These are phyloP conservation scores for Aporophyla nigra DNA, from an alignment of 2,888 invertebrate species.

Conservation along the genomic window DNA sequence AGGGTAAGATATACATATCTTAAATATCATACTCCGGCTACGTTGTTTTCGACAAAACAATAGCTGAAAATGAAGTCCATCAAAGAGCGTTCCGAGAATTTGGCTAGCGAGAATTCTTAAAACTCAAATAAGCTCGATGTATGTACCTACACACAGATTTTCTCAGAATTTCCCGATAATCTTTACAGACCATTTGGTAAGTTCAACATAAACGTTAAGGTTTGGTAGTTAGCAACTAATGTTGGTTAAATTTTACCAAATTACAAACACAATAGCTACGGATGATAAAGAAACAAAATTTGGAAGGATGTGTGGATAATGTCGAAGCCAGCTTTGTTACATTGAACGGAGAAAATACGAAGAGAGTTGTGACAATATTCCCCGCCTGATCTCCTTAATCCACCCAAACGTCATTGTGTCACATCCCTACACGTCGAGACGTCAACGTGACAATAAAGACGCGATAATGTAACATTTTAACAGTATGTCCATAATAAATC, in stretches of 20 bases:
- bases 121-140: neutral
- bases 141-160: neutral
- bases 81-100: slow-evolving; percentile 8
- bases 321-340: neutral
- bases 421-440: neutral
- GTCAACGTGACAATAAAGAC: slow-evolving; percentile 16
- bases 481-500: slow-evolving; percentile 34
- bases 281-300: slow-evolving; percentile 1
- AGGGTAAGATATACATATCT: neutral
- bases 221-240: neutral
- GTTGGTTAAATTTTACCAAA: neutral
- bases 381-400: slow-evolving; percentile 1
- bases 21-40: neutral
- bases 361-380: slow-evolving; percentile 5
- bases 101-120: slow-evolving; percentile 10
- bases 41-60: slow-evolving; percentile 14
- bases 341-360: neutral
- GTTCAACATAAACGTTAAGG: slow-evolving; percentile 2
- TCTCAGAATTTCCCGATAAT: neutral
- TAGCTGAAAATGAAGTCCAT: neutral
- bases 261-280: neutral
- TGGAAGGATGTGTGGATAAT: neutral
- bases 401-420: slow-evolving; percentile 9
- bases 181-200: neutral
- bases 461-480: slow-evolving; percentile 53